phyloP scores from a whole-genome alignment of 2,797 vertebrate genomes.

The Amblyopsis hoosieri region DNA sequence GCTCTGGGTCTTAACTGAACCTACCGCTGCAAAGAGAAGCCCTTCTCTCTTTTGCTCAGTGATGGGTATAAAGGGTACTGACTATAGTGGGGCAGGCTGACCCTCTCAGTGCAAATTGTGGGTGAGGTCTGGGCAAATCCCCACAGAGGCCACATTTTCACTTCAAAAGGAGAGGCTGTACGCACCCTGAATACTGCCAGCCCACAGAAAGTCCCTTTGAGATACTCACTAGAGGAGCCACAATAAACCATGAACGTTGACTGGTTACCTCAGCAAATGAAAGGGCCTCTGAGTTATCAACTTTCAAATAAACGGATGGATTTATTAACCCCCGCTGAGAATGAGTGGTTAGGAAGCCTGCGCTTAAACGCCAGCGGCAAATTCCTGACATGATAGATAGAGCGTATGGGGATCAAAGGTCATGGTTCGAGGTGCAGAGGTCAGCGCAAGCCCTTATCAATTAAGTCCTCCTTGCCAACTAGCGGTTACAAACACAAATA shows the following conservation, averaged over 20 bases:
- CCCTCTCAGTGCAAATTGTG: conserved; percentile 63
- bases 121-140: conserved; percentile 71
- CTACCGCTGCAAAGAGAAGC: too few species aligned
- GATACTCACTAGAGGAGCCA: conserved; percentile 42
- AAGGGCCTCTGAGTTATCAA: too few species aligned
- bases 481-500: conserved; percentile 58
- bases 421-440: conserved; percentile 71
- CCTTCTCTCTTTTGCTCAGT: not conserved
- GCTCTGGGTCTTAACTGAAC: too few species aligned
- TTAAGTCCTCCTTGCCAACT: conserved; percentile 60
- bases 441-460: conserved; percentile 62
- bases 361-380: conserved; percentile 47
- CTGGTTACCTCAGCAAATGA: too few species aligned
- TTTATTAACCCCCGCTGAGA: too few species aligned
- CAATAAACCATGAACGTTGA: conserved; percentile 43
- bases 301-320: too few species aligned
- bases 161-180: conserved; percentile 71
- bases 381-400: conserved; percentile 68
- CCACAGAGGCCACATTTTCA: conserved; percentile 63
- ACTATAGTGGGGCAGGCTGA: conserved; percentile 55
- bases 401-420: conserved; percentile 63
- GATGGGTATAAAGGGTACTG: conserved; percentile 12
- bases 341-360: conserved; percentile 33
- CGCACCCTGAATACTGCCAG: conserved; percentile 63
- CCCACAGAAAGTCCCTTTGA: conserved; percentile 48